Conservation (phyloP, 1,140 invertebrate species). For the Drosophila punjabiensis region DNA sequence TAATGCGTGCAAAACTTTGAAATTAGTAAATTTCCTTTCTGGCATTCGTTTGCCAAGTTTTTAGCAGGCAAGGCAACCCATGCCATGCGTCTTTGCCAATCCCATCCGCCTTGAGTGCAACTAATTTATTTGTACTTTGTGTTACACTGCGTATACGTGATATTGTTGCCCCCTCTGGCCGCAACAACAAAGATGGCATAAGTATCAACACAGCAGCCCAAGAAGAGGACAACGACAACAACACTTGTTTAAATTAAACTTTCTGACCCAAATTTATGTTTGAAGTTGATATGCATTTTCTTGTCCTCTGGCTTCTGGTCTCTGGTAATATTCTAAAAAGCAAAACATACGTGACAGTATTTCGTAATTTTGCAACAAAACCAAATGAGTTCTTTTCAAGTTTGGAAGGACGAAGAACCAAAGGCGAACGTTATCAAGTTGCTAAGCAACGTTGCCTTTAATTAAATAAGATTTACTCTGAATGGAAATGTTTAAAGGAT, state of each 20-base stretch:
- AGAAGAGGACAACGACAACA: constrained; percentile 32
- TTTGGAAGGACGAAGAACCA: background rate
- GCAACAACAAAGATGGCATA: constrained; percentile 44
- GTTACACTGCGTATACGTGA: constrained; percentile 76
- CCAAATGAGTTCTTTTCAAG: constrained; percentile 66
- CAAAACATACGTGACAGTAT: constrained; percentile 80
- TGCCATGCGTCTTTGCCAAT: constrained; percentile 26
- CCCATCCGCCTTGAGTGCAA: constrained; percentile 63
- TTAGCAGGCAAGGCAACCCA: constrained; percentile 14
- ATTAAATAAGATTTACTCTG: constrained; percentile 60
- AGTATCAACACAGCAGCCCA: constrained; percentile 44
- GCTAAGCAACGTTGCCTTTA: constrained; percentile 45
- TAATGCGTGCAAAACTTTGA: constrained; percentile 81
- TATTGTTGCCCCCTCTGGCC: constrained; percentile 42
- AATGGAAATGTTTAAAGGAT: background rate
- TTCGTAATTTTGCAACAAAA: constrained; percentile 65
- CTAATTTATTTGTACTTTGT: constrained; percentile 83
- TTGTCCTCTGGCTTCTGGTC: constrained; percentile 40
- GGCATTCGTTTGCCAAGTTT: constrained; percentile 60
- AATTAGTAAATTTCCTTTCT: constrained; percentile 80
- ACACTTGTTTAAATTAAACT: constrained; percentile 82
- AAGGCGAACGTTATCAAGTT: constrained; percentile 1
- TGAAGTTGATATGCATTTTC: constrained; percentile 75
- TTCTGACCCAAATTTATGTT: constrained; percentile 82
- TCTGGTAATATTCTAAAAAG: constrained; percentile 78